Base-by-base conservation (phyloP, 2,113 vertebrate species). In the Nematolebias whitei region DNA sequence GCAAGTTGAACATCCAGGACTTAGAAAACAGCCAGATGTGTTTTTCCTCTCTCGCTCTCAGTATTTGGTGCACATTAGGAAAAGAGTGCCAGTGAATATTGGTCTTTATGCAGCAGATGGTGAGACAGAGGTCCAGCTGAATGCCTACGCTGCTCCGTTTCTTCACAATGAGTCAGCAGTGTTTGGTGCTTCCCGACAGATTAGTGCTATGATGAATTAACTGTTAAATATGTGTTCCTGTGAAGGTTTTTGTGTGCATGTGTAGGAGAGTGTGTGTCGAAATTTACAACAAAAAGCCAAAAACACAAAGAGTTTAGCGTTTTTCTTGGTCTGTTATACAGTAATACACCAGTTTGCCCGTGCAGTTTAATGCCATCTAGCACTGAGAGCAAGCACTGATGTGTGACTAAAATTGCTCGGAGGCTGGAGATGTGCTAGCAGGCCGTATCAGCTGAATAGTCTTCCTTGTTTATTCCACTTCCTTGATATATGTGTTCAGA, bases 401-500 rank as follows among this genome's bases (percentile, higher is more conserved):
- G 63, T 72, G 84, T 78, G 75, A 68, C 59, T 53, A 79, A 29
- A 73, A 60, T 54, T 67, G 59, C 29, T 73, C 72, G 78, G 78
- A 50, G 74, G 68, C 68, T 60, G 49, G 50, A 20, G 57, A 65
- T 44, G 75, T 20, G 58, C 57, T 73, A 39, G 73, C 63, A 24
- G 39, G 48, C 68, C 22, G 24, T 71, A 78, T 80, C 77, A 78
- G 72, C 77, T 63, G 60, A 81, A 79, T 64, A 53, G 74, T 79
- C 82, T 79, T 78, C 63, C 70, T 55, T 61, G 52, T 59, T 60
- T 72, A 55, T 50, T 44, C 63, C 74, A 84, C 86, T n/a, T n/a
- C n/a, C n/a, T n/a, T n/a, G n/a, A n/a, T n/a, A n/a, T n/a, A 90
- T 72, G 74, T 53, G 54, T 64, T 76, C 76, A 74, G 85, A 90